Evolutionary conservation across 2,888 invertebrate genomes (phyloP), one percentile per base, ranked within the genome.

Genomic region (Timema cristinae): DNA sequence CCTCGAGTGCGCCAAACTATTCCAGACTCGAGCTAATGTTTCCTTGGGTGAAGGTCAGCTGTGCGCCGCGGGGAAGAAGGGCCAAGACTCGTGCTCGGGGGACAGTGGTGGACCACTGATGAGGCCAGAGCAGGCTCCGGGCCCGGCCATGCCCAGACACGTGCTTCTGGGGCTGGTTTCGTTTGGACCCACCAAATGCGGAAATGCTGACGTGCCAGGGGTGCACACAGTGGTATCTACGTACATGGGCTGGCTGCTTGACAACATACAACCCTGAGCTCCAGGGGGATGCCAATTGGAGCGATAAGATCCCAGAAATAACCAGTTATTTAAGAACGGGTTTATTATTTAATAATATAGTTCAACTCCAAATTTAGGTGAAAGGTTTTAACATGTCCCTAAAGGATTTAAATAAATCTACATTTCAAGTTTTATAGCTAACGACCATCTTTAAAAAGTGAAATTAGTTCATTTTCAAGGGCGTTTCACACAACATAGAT

Each of bases 191-290:
- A 79, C 80, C 0, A 79, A 82, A 0, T 90, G 90, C 76, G 86
- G 86, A 82, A 83, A 83, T 66, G 79, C 81, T 84, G n/a, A 86
- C 86, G 0, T 87, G 83, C 91, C 92, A 0, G 91, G 89, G 0
- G 88, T 92, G 5, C 92, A 91, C 79, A 91, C 90, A 0, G 84
- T 86, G 59, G 86, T 91, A 1, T 81, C 86, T 0, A 82, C 85
- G 13, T 91, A 88, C 78, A 79, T 89, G 70, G 85, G 87, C 73
- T 92, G 91, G 91, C 89, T 92, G 77, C 78, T 87, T 16, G 72
- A 71, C 50, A 72, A 47, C 48, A 73, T 75, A 5, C 73, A 50
- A 50, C 54, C 71, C 13, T 70, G 51, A 50, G 48, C 50, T 49
- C 6, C 49, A 47, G 56, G 13, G 50, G 48, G 52, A 50, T n/a